Evolutionary conservation across 2,113 vertebrate species (phyloP).

Genomic region (Chitala chitala): DNA sequence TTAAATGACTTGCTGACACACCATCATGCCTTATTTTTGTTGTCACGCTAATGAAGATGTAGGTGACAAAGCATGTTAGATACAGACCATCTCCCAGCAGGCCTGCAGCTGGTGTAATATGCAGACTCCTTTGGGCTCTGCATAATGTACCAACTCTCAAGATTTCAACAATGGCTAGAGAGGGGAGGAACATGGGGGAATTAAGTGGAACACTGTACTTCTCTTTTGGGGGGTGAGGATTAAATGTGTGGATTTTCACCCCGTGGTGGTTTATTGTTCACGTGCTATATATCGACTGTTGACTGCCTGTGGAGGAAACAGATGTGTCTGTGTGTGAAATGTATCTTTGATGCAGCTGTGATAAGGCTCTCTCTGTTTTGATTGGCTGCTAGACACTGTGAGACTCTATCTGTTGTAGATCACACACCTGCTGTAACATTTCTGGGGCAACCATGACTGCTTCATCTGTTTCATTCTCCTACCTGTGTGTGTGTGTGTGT

Average conservation of each 20-base stretch:
- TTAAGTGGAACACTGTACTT: not conserved
- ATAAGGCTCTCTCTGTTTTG: not conserved
- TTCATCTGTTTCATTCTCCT: not conserved
- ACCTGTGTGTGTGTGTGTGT: not conserved
- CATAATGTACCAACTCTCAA: not conserved
- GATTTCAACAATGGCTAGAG: not conserved
- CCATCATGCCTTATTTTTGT: not conserved
- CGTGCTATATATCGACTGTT: not conserved
- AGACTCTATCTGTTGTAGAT: not conserved
- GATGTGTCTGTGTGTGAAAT: not conserved
- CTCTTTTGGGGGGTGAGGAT: not conserved
- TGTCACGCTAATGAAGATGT: not conserved
- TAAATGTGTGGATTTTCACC: not conserved
- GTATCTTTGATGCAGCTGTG: not conserved
- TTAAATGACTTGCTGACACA: not conserved
- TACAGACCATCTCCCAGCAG: not conserved
- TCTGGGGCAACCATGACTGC: not conserved
- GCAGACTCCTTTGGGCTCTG: not conserved
- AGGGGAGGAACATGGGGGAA: not conserved
- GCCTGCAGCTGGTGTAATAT: not conserved
- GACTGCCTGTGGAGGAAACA: not conserved
- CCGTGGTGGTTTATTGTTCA: not conserved
- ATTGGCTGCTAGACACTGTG: not conserved
- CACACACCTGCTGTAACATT: slow-evolving; percentile 7
- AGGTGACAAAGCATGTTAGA: not conserved